These are phyloP conservation scores for Steatornis caripensis DNA, from an alignment of 2,113 vertebrate genomes.

Conservation along the genomic window DNA sequence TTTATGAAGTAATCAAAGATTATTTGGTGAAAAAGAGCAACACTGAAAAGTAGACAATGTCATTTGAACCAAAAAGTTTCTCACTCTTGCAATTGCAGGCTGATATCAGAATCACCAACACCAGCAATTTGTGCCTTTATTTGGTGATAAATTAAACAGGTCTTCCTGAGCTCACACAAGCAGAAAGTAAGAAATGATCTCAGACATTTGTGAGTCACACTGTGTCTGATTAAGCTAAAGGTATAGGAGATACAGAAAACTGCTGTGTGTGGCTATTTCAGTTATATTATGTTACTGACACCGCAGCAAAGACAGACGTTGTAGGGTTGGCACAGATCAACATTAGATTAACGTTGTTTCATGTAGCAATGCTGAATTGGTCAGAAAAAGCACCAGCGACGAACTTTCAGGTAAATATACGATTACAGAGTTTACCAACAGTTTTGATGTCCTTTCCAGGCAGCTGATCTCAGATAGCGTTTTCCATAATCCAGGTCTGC, in stretches of 20 bases:
- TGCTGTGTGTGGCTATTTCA: conserved; percentile 30
- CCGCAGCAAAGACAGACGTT: neutral
- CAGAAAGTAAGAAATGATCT: conserved; percentile 60
- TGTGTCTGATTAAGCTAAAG: conserved; percentile 53
- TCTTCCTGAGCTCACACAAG: conserved; percentile 54
- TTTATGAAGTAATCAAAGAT: conserved; percentile 13
- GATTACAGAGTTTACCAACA: neutral
- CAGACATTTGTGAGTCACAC: conserved; percentile 52
- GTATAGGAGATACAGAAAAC: conserved; percentile 5
- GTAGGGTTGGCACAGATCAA: neutral
- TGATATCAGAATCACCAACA: conserved; percentile 43
- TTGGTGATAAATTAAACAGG: conserved; percentile 59
- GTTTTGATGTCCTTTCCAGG: conserved; percentile 38
- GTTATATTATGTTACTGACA: conserved; percentile 10
- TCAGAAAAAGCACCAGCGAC: neutral
- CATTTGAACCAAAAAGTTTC: neutral
- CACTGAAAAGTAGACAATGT: neutral
- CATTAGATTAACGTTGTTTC: neutral
- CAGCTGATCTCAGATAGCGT: neutral
- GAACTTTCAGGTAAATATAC: neutral
- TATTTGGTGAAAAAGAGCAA: conserved; percentile 3
- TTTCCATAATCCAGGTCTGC: conserved; percentile 31
- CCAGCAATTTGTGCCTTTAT: conserved; percentile 56
- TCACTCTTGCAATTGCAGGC: neutral
- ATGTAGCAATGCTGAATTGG: neutral